Base-by-base conservation (phyloP, 2,797 vertebrate species). In the Choloepus didactylus region DNA sequence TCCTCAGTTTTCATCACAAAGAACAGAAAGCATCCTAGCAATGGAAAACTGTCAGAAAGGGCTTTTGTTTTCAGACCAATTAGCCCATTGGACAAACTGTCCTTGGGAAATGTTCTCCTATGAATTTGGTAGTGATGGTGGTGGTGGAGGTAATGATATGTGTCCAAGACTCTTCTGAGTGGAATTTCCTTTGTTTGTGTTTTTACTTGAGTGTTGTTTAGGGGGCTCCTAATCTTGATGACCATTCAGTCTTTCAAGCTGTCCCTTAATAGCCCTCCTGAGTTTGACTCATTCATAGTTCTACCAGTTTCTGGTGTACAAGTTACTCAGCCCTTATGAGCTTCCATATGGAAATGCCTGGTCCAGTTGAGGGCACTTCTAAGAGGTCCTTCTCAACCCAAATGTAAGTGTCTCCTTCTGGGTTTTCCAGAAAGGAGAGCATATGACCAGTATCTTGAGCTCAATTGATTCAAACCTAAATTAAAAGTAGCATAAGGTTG, bases 51-150 rank as follows among this genome's bases (percentile, higher is more conserved):
- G 87, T 49, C 60, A 75, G 49, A 93, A 67, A 18, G 41, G 35
- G 3, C 4, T 87, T 93, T 87, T 89, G 35, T 81, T 93, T 94
- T 81, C 49, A 66, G 49, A 77, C 15, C 38, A 66, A 82, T 93
- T 80, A 91, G 64, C 18, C 91, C 56, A 77, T 10, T 81, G 56
- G 79, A 75, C 70, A 95, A 89, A 70, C 9, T 23, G 23, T n/a
- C 6, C 2, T 69, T 35, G 3, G 54, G 46, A 91, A 80, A 60
- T 9, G 41, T 44, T 15, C 9, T 23, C 62, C 21, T 64, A 4
- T 29, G n/a, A 59, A 60, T 62, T 88, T 69, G 12, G 46, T 79
- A 29, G 21, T 91, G 38, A 29, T 27, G 54, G 21, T 10, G 41
- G 38, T 35, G 35, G 41, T 6, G 4, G 38, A 69, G 38, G 38